Conservation (phyloP, 2,113 vertebrate genomes). For the Hiodon tergisus region DNA sequence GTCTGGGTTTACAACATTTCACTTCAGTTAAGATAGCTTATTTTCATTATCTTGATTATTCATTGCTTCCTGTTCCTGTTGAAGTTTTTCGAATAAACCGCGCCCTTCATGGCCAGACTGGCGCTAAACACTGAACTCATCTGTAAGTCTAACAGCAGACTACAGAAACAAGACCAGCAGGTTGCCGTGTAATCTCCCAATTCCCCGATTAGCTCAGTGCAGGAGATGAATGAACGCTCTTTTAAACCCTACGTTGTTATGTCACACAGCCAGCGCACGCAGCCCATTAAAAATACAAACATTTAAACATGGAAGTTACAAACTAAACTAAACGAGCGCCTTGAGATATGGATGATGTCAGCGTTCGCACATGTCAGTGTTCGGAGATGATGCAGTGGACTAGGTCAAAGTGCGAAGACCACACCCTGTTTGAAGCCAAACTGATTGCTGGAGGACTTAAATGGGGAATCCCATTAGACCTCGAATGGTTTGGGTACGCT, state of each 20-base stretch:
- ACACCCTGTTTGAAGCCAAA: too few species aligned
- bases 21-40: too few species aligned
- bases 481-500: too few species aligned
- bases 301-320: conserved; percentile 1
- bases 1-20: too few species aligned
- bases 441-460: too few species aligned
- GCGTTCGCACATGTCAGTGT: too few species aligned
- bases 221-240: background rate
- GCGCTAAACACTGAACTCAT: background rate
- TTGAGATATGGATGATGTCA: too few species aligned
- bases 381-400: too few species aligned
- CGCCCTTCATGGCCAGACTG: background rate
- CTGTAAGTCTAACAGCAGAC: conserved; percentile 11
- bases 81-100: background rate
- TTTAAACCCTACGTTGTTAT: background rate
- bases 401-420: too few species aligned
- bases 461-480: too few species aligned
- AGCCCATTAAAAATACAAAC: background rate
- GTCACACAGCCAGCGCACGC: background rate
- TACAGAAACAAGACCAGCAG: background rate
- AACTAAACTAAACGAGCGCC: background rate
- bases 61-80: too few species aligned
- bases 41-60: too few species aligned
- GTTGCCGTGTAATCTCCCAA: background rate
- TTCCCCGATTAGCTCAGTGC: background rate